Conservation (phyloP, 1,140 invertebrate genomes). For the Homarus americanus region DNA sequence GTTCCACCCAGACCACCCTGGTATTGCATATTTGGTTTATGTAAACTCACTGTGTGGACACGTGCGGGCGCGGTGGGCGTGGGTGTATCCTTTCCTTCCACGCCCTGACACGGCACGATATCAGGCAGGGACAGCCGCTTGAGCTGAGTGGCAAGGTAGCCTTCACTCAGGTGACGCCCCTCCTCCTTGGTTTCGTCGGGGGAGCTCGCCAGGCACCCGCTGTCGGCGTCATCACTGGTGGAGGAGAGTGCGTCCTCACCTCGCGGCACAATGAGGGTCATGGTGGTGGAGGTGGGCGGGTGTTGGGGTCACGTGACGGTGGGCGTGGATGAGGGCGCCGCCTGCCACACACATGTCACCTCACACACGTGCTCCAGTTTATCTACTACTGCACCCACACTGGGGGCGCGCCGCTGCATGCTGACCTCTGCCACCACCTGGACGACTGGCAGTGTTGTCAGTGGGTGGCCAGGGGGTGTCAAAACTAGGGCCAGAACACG, state of each 20-base stretch:
- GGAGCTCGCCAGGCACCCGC: conserved; percentile 4
- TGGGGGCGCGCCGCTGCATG: neutral
- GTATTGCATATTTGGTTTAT: neutral
- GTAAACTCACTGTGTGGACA: neutral
- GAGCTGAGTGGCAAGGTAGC: conserved; percentile 7
- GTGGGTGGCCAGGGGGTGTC: neutral
- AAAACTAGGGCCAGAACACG: neutral
- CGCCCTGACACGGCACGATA: neutral
- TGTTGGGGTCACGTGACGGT: neutral
- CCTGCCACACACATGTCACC: neutral
- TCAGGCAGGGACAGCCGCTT: conserved; percentile 53
- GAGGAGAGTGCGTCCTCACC: conserved; percentile 25
- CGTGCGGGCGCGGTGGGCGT: neutral
- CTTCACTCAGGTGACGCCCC: neutral
- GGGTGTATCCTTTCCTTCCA: neutral
- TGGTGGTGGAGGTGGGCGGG: conserved; percentile 1
- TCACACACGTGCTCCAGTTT: neutral
- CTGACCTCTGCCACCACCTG: conserved; percentile 4
- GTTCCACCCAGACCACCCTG: neutral
- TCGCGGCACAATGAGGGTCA: conserved; percentile 49
- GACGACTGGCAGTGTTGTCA: neutral
- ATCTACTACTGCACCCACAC: neutral
- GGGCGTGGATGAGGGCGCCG: neutral
- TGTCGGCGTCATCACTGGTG: conserved; percentile 4
- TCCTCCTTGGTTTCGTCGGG: neutral